Conservation (phyloP, 2,797 vertebrate genomes). For the Sebastes iracundus region DNA sequence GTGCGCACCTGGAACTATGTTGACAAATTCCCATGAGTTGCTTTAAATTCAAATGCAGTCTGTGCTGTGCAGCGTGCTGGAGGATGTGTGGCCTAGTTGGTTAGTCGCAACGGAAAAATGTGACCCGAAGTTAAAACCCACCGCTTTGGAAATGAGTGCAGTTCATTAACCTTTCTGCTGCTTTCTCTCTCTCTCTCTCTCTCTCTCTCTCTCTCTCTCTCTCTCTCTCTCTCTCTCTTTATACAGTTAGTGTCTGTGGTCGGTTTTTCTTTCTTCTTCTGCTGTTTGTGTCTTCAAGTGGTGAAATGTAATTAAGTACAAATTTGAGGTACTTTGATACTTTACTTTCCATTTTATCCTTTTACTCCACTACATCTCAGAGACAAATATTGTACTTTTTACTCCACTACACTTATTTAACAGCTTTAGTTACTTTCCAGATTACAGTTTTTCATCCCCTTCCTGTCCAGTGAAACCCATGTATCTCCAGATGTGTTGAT, state of each 20-base stretch:
- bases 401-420: neutral
- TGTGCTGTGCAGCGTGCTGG: neutral
- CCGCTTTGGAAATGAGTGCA: slow-evolving; percentile 9
- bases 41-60: neutral
- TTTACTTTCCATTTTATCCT: neutral
- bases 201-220: neutral
- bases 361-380: neutral
- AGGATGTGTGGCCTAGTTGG: neutral
- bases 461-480: neutral
- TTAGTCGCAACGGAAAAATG: slow-evolving; percentile 22
- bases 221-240: neutral
- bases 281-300: neutral
- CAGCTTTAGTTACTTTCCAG: neutral
- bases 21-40: neutral
- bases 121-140: slow-evolving; percentile 42
- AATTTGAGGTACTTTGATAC: neutral
- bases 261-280: neutral
- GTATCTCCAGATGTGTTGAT: neutral
- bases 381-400: neutral
- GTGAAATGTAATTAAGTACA: neutral
- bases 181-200: neutral
- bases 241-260: neutral
- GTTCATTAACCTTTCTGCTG: slow-evolving; percentile 15
- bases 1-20: neutral
- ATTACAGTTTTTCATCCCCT: neutral